Percentiles rank a stretch among this genome's conserved stretches.
Conservation (phyloP, 2,797 vertebrate species). For the Pangasius krempfi region DNA sequence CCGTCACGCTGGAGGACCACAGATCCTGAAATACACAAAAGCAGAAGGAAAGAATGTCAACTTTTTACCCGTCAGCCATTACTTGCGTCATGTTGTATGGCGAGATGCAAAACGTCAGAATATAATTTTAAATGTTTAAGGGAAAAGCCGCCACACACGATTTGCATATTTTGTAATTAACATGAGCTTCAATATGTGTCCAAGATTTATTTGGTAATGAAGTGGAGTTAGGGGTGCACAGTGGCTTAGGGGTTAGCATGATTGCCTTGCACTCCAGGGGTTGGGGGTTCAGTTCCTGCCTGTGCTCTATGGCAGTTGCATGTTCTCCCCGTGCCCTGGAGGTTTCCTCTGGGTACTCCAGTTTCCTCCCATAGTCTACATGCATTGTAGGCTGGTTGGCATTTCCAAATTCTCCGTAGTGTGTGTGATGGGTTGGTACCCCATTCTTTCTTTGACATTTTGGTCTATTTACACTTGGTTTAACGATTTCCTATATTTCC, state of each 20-base stretch:
- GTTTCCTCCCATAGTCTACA: too few relatives aligned
- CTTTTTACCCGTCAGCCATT: background rate
- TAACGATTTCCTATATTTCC: background rate
- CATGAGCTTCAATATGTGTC: too few relatives aligned
- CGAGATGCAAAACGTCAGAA: background rate
- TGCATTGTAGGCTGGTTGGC: too few relatives aligned
- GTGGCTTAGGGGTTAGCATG: too few relatives aligned
- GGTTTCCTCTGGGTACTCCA: too few relatives aligned
- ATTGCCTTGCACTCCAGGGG: too few relatives aligned
- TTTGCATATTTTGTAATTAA: background rate
- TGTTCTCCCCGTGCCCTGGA: too few relatives aligned
- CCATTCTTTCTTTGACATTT: background rate
- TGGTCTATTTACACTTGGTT: background rate
- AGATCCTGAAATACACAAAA: background rate
- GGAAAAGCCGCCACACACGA: background rate
- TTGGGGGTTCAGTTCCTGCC: too few relatives aligned
- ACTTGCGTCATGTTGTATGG: background rate
- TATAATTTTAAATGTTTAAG: background rate
- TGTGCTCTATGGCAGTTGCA: too few relatives aligned
- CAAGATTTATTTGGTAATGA: background rate
- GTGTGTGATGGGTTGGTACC: too few relatives aligned
- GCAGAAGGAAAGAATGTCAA: background rate
- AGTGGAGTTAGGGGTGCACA: too few relatives aligned
- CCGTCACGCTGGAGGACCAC: background rate
- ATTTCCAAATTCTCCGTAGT: too few relatives aligned